Conservation (phyloP, 2,888 invertebrate species). For the Andrena fulva region DNA sequence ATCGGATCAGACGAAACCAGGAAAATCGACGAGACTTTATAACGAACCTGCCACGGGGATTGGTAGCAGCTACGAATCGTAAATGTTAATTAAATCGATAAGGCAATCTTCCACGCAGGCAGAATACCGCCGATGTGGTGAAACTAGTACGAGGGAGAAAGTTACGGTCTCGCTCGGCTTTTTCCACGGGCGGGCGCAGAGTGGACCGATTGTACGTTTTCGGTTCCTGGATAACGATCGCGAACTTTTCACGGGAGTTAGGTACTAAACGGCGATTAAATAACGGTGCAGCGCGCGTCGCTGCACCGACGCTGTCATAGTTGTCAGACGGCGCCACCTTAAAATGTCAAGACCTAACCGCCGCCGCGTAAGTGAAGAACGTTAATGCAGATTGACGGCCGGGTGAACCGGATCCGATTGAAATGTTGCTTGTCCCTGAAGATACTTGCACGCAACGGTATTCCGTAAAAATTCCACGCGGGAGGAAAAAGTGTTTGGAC, state of each 20-base stretch:
- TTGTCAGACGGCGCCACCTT: conserved; percentile 60
- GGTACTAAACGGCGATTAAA: conserved; percentile 42
- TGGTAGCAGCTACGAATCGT: background rate
- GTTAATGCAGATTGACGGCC: conserved; percentile 65
- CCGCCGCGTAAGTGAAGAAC: conserved; percentile 61
- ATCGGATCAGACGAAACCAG: conserved; percentile 3
- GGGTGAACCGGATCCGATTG: conserved; percentile 70
- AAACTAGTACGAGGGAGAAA: conserved; percentile 40
- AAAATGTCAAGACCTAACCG: conserved; percentile 48
- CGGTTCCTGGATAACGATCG: conserved; percentile 2
- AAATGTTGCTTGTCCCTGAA: conserved; percentile 71
- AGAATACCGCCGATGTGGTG: background rate
- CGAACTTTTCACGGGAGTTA: conserved; percentile 14
- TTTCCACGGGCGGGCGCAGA: background rate
- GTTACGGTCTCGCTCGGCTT: conserved; percentile 1
- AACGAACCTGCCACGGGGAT: conserved; percentile 34
- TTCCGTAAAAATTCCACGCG: background rate
- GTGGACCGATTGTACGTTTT: conserved; percentile 25
- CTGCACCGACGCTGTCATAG: conserved; percentile 38
- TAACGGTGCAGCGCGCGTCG: conserved; percentile 17
- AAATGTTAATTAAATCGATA: conserved; percentile 50
- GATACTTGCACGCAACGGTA: conserved; percentile 61
- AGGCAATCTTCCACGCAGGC: conserved; percentile 2
- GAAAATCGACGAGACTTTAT: conserved; percentile 25
- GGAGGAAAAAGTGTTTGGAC: background rate